Percentiles rank a stretch among this genome's conserved stretches.
These are phyloP conservation scores for Acropternis orthonyx DNA, from an alignment of 2,797 vertebrate genomes.

Conservation along the genomic window DNA sequence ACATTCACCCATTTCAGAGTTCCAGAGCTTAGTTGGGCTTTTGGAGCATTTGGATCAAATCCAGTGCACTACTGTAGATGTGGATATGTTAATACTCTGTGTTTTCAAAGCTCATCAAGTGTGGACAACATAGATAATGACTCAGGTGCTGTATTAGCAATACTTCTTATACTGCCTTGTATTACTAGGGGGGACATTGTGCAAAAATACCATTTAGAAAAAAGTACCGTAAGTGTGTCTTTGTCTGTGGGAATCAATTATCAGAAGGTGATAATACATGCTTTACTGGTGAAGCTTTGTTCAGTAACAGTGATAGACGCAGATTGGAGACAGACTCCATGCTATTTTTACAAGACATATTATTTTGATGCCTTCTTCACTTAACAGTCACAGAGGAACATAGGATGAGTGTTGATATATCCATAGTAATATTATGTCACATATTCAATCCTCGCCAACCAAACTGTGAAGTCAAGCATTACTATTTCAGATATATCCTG, in stretches of 20 bases:
- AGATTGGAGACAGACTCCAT: not conserved
- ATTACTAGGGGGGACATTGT: not conserved
- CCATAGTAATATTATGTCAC: conserved; percentile 25
- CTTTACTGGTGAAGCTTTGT: not conserved
- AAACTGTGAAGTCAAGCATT: conserved; percentile 1
- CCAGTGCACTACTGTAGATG: not conserved
- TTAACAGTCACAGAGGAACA: not conserved
- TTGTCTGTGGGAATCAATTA: not conserved
- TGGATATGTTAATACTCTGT: not conserved
- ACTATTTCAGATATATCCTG: not conserved
- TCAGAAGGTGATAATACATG: not conserved
- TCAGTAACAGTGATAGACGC: not conserved
- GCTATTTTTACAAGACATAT: not conserved
- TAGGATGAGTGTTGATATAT: conserved; percentile 19
- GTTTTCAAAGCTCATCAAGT: not conserved
- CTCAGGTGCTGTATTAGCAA: not conserved
- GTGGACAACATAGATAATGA: not conserved
- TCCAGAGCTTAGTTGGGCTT: not conserved
- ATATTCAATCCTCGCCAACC: not conserved
- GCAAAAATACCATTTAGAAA: not conserved
- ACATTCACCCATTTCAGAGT: not conserved
- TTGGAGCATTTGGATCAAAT: not conserved
- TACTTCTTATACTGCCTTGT: not conserved
- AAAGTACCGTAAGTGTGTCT: not conserved
- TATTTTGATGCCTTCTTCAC: conserved; percentile 42